Base-by-base conservation (phyloP, 1,140 invertebrate species). In the Anastatus disparis region DNA sequence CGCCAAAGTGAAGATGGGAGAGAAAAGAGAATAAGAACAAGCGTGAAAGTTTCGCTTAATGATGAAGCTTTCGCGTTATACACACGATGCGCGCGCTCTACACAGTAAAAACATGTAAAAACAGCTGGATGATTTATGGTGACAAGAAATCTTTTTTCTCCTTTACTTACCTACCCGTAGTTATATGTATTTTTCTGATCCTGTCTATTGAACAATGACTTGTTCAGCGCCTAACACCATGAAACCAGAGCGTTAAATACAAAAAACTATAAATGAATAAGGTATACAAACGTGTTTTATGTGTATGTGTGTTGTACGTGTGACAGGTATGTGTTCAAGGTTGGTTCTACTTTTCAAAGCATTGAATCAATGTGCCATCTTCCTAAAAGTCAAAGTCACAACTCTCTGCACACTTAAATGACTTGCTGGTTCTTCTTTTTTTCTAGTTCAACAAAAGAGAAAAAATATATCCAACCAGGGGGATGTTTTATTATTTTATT, bases 81-180 rank as follows among this genome's bases (percentile, higher is more conserved):
- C n/a, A n/a, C n/a, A n/a, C n/a, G n/a, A n/a, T 17, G 22, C 52
- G 52, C 31, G 17, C 64, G 46, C 42, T 20, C 71, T 58, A 13
- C 71, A 64, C 70, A 78, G 78, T 79, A 75, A 81, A n/a, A 81
- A 82, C 77, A 80, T 78, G 78, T 77, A 83, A 83, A 83, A 81
- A 81, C 78, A 78, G 77, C 62, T 66, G 58, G 71, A 77, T 81
- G 79, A 83, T 83, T 83, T 83, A 83, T 78, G 74, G 35, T 38
- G 6, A 12, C 35, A 38, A 38, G 12, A 38, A 38, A 38, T 38
- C 13, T 26, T 15, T 12, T 15, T 29, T 22, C 15, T 12, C 24
- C 1, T 24, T 0, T 8, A 13, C 20, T 27, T 2, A 1, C 20
- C n/a, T n/a, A n/a, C n/a, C n/a, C n/a, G n/a, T n/a, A n/a, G n/a